Conservation (phyloP, 1,140 invertebrate genomes). For the Euura lappo region DNA sequence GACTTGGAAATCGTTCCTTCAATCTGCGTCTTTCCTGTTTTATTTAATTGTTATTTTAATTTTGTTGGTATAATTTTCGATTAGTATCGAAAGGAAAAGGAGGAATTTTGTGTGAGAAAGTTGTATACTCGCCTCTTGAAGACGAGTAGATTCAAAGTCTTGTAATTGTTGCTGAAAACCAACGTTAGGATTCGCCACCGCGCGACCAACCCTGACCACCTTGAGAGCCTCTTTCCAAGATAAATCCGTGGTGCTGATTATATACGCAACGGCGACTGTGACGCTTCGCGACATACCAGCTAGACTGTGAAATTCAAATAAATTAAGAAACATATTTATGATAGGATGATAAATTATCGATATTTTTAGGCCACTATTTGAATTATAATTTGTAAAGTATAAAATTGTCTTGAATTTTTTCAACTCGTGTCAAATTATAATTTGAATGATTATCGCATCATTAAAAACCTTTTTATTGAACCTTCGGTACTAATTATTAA, state of each 20-base stretch:
- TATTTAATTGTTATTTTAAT: not conserved
- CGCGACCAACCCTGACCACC: constrained; percentile 87
- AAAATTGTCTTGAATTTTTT: constrained; percentile 17
- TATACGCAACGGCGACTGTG: constrained; percentile 91
- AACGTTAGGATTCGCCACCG: constrained; percentile 93
- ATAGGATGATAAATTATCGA: not conserved
- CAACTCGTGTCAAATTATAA: too few relatives aligned
- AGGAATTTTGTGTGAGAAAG: not conserved
- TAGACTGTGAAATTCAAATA: constrained; percentile 65
- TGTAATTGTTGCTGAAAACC: constrained; percentile 94
- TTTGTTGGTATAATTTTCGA: constrained; percentile 9
- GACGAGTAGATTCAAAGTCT: constrained; percentile 85
- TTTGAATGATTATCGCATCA: too few relatives aligned
- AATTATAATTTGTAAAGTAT: too few relatives aligned
- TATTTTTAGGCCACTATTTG: too few relatives aligned
- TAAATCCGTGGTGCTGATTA: constrained; percentile 92
- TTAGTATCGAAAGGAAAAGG: constrained; percentile 12
- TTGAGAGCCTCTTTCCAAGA: constrained; percentile 93
- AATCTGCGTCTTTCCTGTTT: constrained; percentile 80
- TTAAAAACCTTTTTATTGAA: too few relatives aligned
- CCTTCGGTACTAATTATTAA: too few relatives aligned
- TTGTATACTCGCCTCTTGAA: constrained; percentile 72
- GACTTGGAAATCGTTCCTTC: constrained; percentile 81
- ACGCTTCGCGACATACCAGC: constrained; percentile 96
- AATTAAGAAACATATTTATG: constrained; percentile 8